Conservation (phyloP, 1,140 invertebrate genomes). For the Caenorhabditis briggsae region DNA sequence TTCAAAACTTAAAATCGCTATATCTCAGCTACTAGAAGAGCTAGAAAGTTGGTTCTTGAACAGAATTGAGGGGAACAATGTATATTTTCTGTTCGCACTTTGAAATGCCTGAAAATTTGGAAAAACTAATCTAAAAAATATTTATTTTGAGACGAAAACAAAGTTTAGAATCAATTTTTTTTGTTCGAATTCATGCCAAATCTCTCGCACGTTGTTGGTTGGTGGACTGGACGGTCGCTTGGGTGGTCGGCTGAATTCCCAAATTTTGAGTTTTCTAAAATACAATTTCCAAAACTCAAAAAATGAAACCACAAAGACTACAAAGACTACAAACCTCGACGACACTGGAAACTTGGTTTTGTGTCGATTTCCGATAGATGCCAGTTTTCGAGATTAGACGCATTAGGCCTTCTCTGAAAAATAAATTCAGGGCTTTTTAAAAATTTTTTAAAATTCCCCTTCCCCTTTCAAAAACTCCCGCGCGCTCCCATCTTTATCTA, state of each 20-base stretch:
- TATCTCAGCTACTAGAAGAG: too few species aligned
- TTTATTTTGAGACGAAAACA: too few species aligned
- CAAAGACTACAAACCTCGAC: constrained; percentile 1
- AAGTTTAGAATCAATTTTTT: too few species aligned
- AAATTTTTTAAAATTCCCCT: not conserved
- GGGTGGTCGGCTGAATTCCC: constrained; percentile 34
- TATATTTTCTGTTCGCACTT: too few species aligned
- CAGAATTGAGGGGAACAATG: too few species aligned
- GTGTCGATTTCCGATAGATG: not conserved
- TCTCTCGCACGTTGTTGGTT: not conserved
- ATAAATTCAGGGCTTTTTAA: too few species aligned
- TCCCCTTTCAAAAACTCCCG: too few species aligned
- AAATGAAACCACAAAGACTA: not conserved
- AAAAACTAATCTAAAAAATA: too few species aligned
- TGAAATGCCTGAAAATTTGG: too few species aligned
- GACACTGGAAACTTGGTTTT: constrained; percentile 3
- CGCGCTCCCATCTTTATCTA: not conserved
- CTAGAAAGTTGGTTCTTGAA: too few species aligned
- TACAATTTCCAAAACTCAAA: not conserved
- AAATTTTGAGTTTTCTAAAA: not conserved
- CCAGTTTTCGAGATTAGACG: constrained; percentile 10
- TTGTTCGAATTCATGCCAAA: too few species aligned
- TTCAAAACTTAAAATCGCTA: too few species aligned
- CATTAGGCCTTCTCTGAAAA: constrained; percentile 11
- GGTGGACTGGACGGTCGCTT: not conserved